These are phyloP conservation scores for Rhabdophis nuchalis DNA, from an alignment of 2,797 vertebrate genomes.

Conservation along the genomic window DNA sequence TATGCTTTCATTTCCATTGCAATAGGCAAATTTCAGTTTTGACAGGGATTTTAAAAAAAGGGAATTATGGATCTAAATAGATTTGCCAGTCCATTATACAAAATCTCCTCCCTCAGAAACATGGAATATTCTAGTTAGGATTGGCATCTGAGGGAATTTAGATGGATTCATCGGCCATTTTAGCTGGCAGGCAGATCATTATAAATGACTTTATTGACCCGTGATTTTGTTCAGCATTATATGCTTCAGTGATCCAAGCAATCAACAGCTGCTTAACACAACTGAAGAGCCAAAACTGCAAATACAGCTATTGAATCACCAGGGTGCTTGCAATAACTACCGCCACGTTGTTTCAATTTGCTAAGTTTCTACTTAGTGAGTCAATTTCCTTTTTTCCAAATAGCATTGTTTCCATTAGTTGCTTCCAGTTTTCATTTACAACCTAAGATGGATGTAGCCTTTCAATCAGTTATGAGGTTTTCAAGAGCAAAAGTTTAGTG, in stretches of 20 bases:
- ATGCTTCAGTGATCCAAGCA: slow-evolving; percentile 53
- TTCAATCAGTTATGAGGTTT: neutral
- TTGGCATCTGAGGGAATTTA: slow-evolving; percentile 32
- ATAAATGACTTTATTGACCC: slow-evolving; percentile 66
- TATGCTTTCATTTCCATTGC: neutral
- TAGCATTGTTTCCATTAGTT: neutral
- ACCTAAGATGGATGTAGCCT: neutral
- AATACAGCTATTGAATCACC: slow-evolving; percentile 42
- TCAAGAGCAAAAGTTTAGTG: neutral
- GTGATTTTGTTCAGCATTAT: slow-evolving; percentile 41
- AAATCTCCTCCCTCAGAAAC: slow-evolving; percentile 36
- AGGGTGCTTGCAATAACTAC: accelerated
- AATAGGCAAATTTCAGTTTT: slow-evolving; percentile 29
- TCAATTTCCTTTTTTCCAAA: neutral
- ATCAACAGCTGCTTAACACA: slow-evolving; percentile 50
- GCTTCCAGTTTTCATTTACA: neutral
- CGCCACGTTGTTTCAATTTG: slow-evolving; percentile 18
- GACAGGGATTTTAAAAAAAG: slow-evolving; percentile 37
- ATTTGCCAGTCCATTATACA: slow-evolving; percentile 35
- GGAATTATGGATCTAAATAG: slow-evolving; percentile 16
- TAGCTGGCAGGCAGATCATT: slow-evolving; percentile 45
- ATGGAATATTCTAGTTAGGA: slow-evolving; percentile 25
- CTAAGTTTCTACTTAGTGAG: slow-evolving; percentile 6
- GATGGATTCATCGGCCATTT: slow-evolving; percentile 47
- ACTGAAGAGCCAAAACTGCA: slow-evolving; percentile 28